Evolutionary conservation across 1,140 invertebrate species (phyloP).

Genomic region (Planococcus citri): DNA sequence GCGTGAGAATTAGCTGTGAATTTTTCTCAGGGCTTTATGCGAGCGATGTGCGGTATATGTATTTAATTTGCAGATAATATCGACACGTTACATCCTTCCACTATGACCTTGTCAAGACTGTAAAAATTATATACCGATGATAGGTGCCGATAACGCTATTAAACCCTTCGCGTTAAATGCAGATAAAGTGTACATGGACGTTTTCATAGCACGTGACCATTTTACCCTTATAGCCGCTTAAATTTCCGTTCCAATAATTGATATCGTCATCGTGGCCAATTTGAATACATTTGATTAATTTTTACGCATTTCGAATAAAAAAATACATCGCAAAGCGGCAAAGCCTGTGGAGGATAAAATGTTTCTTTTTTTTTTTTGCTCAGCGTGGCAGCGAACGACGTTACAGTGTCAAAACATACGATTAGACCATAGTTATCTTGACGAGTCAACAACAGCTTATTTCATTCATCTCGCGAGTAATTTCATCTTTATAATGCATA

Average conservation of each 20-base stretch:
- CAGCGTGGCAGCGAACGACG: no score
- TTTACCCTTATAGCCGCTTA: background rate
- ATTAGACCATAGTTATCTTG: no score
- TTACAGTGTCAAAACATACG: no score
- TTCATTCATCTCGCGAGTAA: no score
- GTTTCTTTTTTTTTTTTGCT: no score
- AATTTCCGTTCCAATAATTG: background rate
- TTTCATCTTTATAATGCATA: no score
- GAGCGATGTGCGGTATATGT: conserved; percentile 6
- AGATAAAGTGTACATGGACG: background rate
- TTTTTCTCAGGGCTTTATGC: background rate
- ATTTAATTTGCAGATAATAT: conserved; percentile 20
- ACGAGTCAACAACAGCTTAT: no score
- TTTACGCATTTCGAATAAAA: background rate
- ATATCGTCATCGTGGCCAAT: no score
- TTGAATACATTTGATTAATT: conserved; percentile 1
- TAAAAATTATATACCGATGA: conserved; percentile 12
- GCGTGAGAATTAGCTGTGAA: conserved; percentile 9
- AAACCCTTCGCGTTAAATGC: background rate
- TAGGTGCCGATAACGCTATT: background rate
- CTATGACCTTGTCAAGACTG: conserved; percentile 11
- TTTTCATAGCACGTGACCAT: background rate
- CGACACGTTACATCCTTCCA: conserved; percentile 12
- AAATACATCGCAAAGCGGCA: background rate
- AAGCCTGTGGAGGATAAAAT: no score